Conservation (phyloP, 2,888 invertebrate genomes). For the Lottia gigantea region DNA sequence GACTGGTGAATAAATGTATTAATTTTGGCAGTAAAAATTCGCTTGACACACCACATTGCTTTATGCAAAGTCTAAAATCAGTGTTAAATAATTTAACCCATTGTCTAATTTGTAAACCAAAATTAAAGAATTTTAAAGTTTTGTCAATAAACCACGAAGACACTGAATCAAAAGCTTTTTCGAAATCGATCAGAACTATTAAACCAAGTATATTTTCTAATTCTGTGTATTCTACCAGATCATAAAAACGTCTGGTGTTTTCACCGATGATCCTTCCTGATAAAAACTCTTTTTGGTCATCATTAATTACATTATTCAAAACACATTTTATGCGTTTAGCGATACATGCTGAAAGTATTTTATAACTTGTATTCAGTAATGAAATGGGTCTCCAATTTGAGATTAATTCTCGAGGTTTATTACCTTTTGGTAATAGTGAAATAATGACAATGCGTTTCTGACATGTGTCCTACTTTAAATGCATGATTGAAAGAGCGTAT, state of each 20-base stretch:
- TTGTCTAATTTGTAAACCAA: neutral
- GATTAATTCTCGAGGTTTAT: neutral
- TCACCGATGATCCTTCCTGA: constrained; percentile 14
- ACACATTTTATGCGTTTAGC: constrained; percentile 3
- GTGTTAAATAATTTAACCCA: neutral
- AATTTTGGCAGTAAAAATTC: constrained; percentile 2
- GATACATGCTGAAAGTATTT: neutral
- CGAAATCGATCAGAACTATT: constrained; percentile 18
- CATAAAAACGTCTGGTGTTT: constrained; percentile 14
- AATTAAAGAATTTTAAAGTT: constrained; percentile 17
- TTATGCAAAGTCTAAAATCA: too few species aligned
- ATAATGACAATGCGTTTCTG: neutral
- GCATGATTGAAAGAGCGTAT: too few species aligned
- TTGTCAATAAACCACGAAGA: constrained; percentile 18
- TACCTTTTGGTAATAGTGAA: neutral
- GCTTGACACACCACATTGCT: too few species aligned
- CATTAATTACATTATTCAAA: neutral
- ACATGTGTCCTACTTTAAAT: neutral
- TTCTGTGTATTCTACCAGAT: constrained; percentile 14
- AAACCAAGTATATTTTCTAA: constrained; percentile 9
- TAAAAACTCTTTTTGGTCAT: constrained; percentile 13
- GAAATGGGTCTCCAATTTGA: constrained; percentile 6
- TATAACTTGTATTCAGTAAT: neutral
- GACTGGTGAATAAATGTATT: neutral
- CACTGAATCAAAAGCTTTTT: constrained; percentile 19